Base-by-base conservation (phyloP, 2,113 vertebrate genomes). In the Isurus oxyrinchus region DNA sequence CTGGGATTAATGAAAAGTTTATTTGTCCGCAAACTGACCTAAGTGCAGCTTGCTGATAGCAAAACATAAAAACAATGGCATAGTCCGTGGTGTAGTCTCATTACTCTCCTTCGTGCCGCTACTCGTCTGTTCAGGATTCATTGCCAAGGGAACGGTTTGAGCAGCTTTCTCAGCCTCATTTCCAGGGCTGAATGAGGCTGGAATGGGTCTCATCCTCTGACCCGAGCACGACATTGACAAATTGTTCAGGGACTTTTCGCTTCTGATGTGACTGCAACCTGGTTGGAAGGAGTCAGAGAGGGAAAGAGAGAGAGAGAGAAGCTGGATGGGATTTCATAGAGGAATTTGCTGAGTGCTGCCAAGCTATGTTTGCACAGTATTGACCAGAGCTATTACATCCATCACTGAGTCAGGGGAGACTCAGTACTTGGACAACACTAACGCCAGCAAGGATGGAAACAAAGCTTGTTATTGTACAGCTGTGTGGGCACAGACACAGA, bases 391-490 rank as follows among this genome's bases (percentile, higher is more conserved):
- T 93, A 93, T 63, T 93, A 61, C 90, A 93, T 93, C 53, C 57
- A 63, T 93, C 57, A 63, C 13, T 93, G 90, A 93, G 90, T 93
- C 59, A 93, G 59, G 90, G 16, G 90, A 93, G 57, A 61, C 57
- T 63, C 57, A 6, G 90, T 5, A 63, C 90, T 63, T 93, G 90
- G 57, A 61, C 57, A 63, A 93, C 90, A 63, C 53, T 59, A 91
- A 59, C 11, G 49, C 44, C 40, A 91, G 23, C 53, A 40, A 93
- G 57, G 57, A 93, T 93, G 57, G 59, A 93, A 93, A 93, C 90
- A 93, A 35, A 61, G 90, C 90, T 93, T 93, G 90, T 93, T 93
- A 93, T 63, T 63, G 57, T 93, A n/a, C 57, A 63, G 90, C 90
- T 93, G 57, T 16, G 35, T 93, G 59, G 57, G 53, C 13, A 57